Conservation (phyloP, 2,888 invertebrate genomes). For the Chironomus tentans region DNA sequence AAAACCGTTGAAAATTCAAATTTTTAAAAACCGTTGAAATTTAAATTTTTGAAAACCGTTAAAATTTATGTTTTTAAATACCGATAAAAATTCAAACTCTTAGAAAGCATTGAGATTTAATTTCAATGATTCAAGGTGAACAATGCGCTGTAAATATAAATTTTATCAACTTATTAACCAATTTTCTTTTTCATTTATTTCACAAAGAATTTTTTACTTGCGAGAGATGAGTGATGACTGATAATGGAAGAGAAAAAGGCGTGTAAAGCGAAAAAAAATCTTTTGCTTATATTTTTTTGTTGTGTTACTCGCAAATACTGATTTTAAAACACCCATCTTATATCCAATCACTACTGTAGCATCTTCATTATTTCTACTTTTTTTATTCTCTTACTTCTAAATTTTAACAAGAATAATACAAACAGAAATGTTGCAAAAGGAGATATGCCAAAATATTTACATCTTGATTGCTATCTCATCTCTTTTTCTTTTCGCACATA, state of each 20-base stretch:
- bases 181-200: too few species aligned
- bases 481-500: conserved; percentile 2
- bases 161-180: too few species aligned
- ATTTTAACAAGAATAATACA: not conserved
- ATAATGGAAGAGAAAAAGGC: conserved; percentile 20
- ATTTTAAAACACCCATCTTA: conserved; percentile 18
- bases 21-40: too few species aligned
- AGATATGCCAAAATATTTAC: conserved; percentile 25
- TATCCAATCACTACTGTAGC: conserved; percentile 19
- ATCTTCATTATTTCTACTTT: conserved; percentile 3
- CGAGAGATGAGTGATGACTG: conserved; percentile 7
- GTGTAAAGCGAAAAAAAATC: not conserved
- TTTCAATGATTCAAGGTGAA: too few species aligned
- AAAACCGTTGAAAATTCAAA: too few species aligned
- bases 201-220: too few species aligned
- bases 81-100: not conserved
- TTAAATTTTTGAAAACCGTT: not conserved
- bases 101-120: too few species aligned
- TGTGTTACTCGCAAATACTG: not conserved
- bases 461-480: conserved; percentile 15
- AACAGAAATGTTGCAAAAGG: not conserved
- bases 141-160: too few species aligned
- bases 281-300: not conserved
- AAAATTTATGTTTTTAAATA: too few species aligned
- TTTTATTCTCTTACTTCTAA: not conserved